A percentile compares a stretch with the other conserved stretches of the same genome.
These are phyloP conservation scores for Leptodactylus fuscus DNA, from an alignment of 2,113 vertebrate species.

Conservation along the genomic window DNA sequence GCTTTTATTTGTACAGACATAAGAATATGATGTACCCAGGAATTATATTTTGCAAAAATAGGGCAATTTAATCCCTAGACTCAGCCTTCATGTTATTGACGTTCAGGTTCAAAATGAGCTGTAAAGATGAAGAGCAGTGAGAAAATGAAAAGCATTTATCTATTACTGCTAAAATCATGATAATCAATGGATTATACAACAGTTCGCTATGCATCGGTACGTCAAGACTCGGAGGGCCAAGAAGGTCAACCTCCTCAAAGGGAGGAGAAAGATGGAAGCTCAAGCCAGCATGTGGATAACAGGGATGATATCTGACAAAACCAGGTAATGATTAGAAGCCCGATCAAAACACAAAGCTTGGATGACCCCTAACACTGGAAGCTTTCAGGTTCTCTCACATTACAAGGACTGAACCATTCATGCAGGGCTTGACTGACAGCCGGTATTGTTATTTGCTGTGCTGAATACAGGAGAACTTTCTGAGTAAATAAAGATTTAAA, in stretches of 20 bases:
- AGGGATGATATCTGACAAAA: background rate
- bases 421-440: background rate
- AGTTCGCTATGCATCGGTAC: background rate
- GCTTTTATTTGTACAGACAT: background rate
- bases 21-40: background rate
- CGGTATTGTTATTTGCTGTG: background rate
- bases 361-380: slow-evolving; percentile 2
- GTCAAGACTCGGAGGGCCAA: background rate
- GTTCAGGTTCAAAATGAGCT: background rate
- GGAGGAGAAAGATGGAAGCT: background rate
- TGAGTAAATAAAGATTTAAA: slow-evolving; percentile 5
- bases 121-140: slow-evolving; percentile 6
- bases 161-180: slow-evolving; percentile 40
- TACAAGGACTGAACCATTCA: slow-evolving; percentile 9
- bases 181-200: slow-evolving; percentile 29
- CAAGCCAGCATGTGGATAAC: background rate
- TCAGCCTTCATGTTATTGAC: background rate
- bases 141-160: slow-evolving; percentile 32
- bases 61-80: slow-evolving; percentile 11
- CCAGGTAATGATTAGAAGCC: slow-evolving; percentile 26
- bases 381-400: slow-evolving; percentile 9
- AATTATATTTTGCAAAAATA: slow-evolving; percentile 30
- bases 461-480: background rate
- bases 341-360: background rate
- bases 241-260: background rate